These are phyloP conservation scores for Calameuta idolon DNA, from an alignment of 2,888 invertebrate genomes.

Conservation along the genomic window DNA sequence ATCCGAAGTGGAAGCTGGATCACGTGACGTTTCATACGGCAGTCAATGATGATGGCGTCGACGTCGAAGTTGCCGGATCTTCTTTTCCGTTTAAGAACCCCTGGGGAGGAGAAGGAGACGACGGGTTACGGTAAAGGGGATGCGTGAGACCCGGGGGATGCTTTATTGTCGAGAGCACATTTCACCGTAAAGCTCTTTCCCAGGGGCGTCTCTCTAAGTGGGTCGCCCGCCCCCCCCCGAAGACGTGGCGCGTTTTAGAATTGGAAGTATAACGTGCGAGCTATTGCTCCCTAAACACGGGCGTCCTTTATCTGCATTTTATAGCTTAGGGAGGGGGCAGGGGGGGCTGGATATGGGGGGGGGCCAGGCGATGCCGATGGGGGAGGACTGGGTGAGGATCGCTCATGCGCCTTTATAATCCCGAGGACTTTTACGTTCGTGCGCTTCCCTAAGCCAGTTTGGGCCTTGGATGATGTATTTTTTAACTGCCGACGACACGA, in stretches of 20 bases:
- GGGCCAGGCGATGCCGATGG: background rate
- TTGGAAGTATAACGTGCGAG: constrained; percentile 25
- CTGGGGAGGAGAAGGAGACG: background rate
- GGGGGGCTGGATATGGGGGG: background rate
- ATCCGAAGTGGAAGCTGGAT: background rate
- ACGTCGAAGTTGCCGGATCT: background rate
- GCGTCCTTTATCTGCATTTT: constrained; percentile 51
- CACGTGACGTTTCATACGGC: background rate
- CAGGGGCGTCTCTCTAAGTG: constrained; percentile 14
- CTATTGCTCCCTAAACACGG: constrained; percentile 44
- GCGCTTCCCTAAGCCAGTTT: background rate
- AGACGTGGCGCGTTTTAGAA: constrained; percentile 23
- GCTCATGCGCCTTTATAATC: background rate
- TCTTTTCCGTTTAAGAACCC: background rate
- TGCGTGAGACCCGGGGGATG: background rate
- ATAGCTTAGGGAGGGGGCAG: constrained; percentile 32
- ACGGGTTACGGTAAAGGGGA: background rate
- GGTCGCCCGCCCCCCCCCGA: constrained; percentile 19
- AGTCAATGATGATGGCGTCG: background rate
- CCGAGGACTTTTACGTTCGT: background rate
- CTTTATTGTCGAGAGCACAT: constrained; percentile 7
- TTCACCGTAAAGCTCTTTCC: constrained; percentile 6
- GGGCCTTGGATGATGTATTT: constrained; percentile 45
- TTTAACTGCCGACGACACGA: constrained; percentile 56
- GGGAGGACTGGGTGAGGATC: background rate